Conservation (phyloP, 2,888 invertebrate genomes). For the Drosophila anceps region DNA sequence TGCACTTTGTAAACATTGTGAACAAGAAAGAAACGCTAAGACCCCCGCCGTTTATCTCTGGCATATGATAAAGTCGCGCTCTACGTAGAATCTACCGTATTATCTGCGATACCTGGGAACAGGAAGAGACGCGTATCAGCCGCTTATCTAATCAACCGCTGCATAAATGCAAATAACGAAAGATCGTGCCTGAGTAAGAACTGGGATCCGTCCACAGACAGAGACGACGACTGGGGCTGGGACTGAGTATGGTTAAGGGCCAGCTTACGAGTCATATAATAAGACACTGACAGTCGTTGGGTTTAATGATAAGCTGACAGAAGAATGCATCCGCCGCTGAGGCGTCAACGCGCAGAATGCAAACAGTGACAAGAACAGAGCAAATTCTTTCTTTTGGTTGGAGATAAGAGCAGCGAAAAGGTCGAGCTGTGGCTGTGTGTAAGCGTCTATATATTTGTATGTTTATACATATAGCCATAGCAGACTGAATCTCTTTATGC, state of each 20-base stretch:
- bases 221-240: constrained; percentile 3
- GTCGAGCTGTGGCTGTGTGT: constrained; percentile 43
- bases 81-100: constrained; percentile 61
- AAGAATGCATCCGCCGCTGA: constrained; percentile 70
- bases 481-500: constrained; percentile 63
- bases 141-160: constrained; percentile 80
- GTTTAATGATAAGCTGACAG: constrained; percentile 62
- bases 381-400: constrained; percentile 69
- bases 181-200: constrained; percentile 63
- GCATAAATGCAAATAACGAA: constrained; percentile 81
- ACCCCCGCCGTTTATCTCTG: constrained; percentile 69
- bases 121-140: constrained; percentile 77
- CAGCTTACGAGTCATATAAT: constrained; percentile 48
- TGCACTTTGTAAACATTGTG: constrained; percentile 70
- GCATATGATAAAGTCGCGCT: constrained; percentile 64
- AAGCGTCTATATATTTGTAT: constrained; percentile 48
- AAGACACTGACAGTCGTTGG: constrained; percentile 55
- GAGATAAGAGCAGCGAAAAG: constrained; percentile 53
- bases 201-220: constrained; percentile 38
- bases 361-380: constrained; percentile 78
- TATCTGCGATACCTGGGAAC: constrained; percentile 70
- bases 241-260: constrained; percentile 16
- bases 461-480: constrained; percentile 32
- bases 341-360: constrained; percentile 53
- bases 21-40: constrained; percentile 65